phyloP scores from a whole-genome alignment of 2,113 vertebrate genomes.

The Hydrolagus affinis region DNA sequence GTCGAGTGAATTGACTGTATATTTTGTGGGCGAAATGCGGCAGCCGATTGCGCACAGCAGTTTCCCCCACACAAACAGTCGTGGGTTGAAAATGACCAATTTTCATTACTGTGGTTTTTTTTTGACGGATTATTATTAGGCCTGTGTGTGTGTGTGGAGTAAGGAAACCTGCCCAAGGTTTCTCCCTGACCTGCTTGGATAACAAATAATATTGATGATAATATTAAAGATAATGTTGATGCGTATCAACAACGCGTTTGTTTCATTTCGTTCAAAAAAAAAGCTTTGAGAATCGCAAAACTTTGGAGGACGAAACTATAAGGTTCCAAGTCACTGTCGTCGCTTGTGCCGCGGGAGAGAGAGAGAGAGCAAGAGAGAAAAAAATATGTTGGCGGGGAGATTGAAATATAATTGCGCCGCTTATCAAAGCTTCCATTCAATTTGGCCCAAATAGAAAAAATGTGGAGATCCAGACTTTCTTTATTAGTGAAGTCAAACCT shows the following conservation, averaged over 20 bases:
- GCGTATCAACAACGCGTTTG: not conserved
- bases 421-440: not conserved
- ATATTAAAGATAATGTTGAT: no score
- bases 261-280: not conserved
- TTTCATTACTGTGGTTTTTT: no score
- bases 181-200: no score
- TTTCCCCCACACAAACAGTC: no score
- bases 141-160: no score
- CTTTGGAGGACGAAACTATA: not conserved
- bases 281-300: not conserved
- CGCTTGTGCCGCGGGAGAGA: not conserved
- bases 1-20: no score
- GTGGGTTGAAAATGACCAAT: no score
- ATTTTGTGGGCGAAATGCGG: no score
- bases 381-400: not conserved
- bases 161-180: no score
- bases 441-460: not conserved
- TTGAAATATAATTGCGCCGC: not conserved
- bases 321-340: not conserved
- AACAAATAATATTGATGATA: not conserved
- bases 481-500: conserved; percentile 13
- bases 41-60: no score
- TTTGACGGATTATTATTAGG: no score
- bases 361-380: no score
- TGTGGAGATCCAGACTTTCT: not conserved